These are phyloP conservation scores for Sternarchorhynchus goeldii DNA, from an alignment of 2,797 vertebrate genomes.

Conservation along the genomic window DNA sequence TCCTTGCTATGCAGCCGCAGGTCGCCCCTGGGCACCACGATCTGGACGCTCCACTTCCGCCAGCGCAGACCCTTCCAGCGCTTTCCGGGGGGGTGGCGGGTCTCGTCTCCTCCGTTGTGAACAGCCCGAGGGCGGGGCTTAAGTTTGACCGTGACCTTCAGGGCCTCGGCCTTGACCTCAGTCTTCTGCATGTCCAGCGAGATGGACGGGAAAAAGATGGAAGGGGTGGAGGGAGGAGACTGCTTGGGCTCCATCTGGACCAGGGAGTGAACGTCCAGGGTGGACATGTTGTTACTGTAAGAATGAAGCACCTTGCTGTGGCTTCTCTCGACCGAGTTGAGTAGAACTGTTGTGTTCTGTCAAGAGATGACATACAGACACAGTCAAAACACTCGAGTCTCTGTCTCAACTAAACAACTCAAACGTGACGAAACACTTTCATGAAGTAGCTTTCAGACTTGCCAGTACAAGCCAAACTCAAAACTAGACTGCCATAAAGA, in stretches of 20 bases:
- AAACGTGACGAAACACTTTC: no score
- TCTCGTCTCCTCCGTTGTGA: slow-evolving; percentile 78
- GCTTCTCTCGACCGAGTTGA: slow-evolving; percentile 63
- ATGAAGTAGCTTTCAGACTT: no score
- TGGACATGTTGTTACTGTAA: slow-evolving; percentile 91
- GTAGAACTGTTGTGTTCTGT: slow-evolving; percentile 62
- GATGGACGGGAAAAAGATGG: slow-evolving; percentile 83
- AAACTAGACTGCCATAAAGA: no score
- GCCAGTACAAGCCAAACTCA: no score
- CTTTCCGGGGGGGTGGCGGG: slow-evolving; percentile 67
- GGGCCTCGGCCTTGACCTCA: slow-evolving; percentile 81
- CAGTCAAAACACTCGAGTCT: neutral
- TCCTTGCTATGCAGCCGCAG: slow-evolving; percentile 82
- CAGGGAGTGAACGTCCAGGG: slow-evolving; percentile 87
- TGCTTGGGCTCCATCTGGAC: slow-evolving; percentile 76
- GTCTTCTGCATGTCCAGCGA: slow-evolving; percentile 75
- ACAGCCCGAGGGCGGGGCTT: slow-evolving; percentile 85
- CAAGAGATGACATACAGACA: slow-evolving; percentile 51
- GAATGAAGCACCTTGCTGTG: slow-evolving; percentile 79
- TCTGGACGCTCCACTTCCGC: slow-evolving; percentile 90
- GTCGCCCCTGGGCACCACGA: slow-evolving; percentile 81
- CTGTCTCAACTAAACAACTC: neutral
- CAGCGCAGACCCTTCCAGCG: slow-evolving; percentile 88
- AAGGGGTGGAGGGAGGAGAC: slow-evolving; percentile 77
- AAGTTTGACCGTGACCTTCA: slow-evolving; percentile 93